Evolutionary conservation across 2,888 invertebrate genomes (phyloP).

Genomic region (Andrena fulva): DNA sequence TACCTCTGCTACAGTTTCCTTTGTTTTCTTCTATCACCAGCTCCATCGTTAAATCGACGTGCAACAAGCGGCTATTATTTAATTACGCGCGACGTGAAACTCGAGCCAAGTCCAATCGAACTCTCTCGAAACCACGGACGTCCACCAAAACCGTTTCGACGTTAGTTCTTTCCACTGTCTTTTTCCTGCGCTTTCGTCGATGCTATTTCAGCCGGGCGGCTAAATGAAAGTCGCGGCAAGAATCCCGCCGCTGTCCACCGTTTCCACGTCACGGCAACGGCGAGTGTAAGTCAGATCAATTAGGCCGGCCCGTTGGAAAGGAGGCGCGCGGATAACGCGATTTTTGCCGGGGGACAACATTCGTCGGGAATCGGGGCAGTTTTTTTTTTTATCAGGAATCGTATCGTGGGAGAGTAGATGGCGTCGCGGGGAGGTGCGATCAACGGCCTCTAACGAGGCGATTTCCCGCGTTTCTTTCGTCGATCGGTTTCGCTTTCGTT

Average conservation of each 20-base stretch:
- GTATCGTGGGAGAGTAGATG: slow-evolving; percentile 11
- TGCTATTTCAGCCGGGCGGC: background rate
- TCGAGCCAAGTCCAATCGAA: background rate
- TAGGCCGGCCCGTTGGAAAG: background rate
- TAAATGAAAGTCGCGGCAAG: slow-evolving; percentile 12
- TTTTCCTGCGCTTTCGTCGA: slow-evolving; percentile 15
- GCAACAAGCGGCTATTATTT: background rate
- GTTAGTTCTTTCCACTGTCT: background rate
- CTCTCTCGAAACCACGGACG: too few species aligned
- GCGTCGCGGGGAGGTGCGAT: slow-evolving; percentile 7
- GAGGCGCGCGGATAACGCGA: background rate
- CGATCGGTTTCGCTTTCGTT: slow-evolving; percentile 59
- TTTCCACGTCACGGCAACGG: background rate
- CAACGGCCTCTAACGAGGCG: slow-evolving; percentile 30
- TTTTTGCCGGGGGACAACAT: background rate
- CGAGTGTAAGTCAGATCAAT: slow-evolving; percentile 12
- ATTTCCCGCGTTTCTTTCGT: slow-evolving; percentile 26
- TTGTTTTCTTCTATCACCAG: slow-evolving; percentile 23
- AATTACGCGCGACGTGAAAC: background rate
- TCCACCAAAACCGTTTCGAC: background rate
- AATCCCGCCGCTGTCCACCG: background rate
- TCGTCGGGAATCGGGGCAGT: background rate
- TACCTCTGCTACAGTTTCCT: background rate
- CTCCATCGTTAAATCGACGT: background rate
- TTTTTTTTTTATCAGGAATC: background rate